Evolutionary conservation across 1,140 invertebrate species (phyloP), one percentile per base, ranked within the genome.

Genomic region (Psix sp.): DNA sequence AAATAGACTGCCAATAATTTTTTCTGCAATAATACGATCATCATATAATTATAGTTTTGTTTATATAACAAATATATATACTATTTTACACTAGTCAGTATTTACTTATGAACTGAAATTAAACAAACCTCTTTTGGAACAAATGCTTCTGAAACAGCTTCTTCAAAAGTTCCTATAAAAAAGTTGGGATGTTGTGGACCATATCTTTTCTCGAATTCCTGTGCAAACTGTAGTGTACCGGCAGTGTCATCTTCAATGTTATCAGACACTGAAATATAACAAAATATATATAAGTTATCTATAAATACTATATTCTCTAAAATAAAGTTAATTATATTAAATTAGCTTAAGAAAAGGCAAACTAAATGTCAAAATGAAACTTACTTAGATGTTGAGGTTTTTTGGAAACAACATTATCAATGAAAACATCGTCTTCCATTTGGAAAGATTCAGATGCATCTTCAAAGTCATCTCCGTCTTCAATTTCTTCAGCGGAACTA

Each of bases 1-100:
- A 98, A 89, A 88, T 98, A 99, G 38, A 99, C 90, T 11, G 95
- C 96, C 63, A 98, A 85, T 40, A 97, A 89, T 88, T 95, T 95
- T 75, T 96, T 91, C 95, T 98, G 88, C n/a, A 91, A 90, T 73
- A 68, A 26, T n/a, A 56, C 29, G 33, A 40, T 60, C 9, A 24
- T 10, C 15, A 39, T 18, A 11, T 36, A 48, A 20, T 24, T 24
- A 24, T 24, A n/a, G n/a, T n/a, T n/a, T n/a, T n/a, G n/a, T n/a
- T n/a, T n/a, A n/a, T n/a, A n/a, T n/a, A n/a, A n/a, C n/a, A n/a
- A n/a, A n/a, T n/a, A n/a, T n/a, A n/a, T n/a, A n/a, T n/a, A n/a
- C n/a, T n/a, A n/a, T n/a, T n/a, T n/a, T n/a, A n/a, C n/a, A n/a
- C n/a, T n/a, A n/a, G n/a, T n/a, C n/a, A n/a, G n/a, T n/a, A n/a